Base-by-base conservation (phyloP, 2,888 invertebrate genomes). In the Eupsilia transversa region DNA sequence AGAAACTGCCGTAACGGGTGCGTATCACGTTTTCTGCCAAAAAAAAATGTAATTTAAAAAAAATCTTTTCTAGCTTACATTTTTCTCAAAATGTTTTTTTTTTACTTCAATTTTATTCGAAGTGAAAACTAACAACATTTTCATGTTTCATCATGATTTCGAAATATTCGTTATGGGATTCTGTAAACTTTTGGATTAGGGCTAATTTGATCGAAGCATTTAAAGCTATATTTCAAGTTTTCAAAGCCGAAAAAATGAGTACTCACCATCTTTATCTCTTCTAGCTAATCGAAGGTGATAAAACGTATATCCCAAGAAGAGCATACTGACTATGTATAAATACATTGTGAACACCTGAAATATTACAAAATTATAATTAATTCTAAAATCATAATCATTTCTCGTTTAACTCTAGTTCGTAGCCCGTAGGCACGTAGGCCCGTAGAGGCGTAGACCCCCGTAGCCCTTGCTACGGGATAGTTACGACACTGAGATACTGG, bases 301-400 rank as follows among this genome's bases (percentile, higher is more conserved):
- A 92, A 98, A 98, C 86, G 98, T 98, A 92, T 97, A 97, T 69
- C 97, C 96, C 74, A 98, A 96, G 91, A 98, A 98, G 23, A 97
- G 86, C 96, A 98, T 98, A 88, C 98, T 97, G 67, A 97, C 97
- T 77, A 97, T 94, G 91, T 98, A 98, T 73, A 98, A 96, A 91
- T 98, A 98, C 89, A 98, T 96, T 89, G 98, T 98, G 91, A 98
- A 98, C 27, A 97, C 97, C 97, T 98, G 93, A 83, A 94, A 92
- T 41, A 59, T 46, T 33, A 60, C 0, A 38, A 35, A 70, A 49
- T 27, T 6, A 10, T 30, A n/a, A 14, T 27, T 27, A 35, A 33
- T 9, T 49, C 12, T 12, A 9, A 38, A 52, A 33, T 33, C 23
- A 30, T 38, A 17, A 7, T 70, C 43, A 3, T 43, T 43, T 43